Conservation (phyloP, 2,113 vertebrate genomes). For the Aix galericulata region DNA sequence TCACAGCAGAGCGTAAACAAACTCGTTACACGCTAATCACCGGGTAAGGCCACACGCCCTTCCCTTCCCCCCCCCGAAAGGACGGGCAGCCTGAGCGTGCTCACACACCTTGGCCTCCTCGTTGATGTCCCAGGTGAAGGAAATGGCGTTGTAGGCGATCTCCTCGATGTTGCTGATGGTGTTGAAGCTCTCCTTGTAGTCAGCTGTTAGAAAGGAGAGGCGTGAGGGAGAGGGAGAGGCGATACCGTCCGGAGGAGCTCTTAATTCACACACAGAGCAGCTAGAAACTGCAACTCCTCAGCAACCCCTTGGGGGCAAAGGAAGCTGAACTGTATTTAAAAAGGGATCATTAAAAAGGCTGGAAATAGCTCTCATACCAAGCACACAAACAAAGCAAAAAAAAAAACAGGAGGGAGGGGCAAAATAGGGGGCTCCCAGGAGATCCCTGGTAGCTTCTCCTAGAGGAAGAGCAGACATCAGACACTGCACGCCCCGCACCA, state of each 20-base stretch:
- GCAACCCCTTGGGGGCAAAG: not conserved
- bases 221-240: not conserved
- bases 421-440: not conserved
- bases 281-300: not conserved
- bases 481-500: not conserved
- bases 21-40: constrained; percentile 33
- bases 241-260: not conserved
- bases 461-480: not conserved
- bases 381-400: not conserved
- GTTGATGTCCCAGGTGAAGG: constrained; percentile 98
- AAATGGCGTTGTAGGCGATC: constrained; percentile 97
- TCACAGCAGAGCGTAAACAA: constrained; percentile 46
- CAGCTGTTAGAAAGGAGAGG: constrained; percentile 78
- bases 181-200: constrained; percentile 99
- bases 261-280: not conserved
- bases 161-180: constrained; percentile 98
- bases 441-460: not conserved
- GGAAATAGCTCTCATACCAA: not conserved
- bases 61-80: constrained; percentile 8
- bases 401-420: not conserved
- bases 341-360: not conserved
- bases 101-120: constrained; percentile 94
- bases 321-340: not conserved
- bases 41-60: constrained; percentile 27
- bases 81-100: not conserved